phyloP scores from a whole-genome alignment of 2,797 vertebrate species.

The Crenuchus spilurus region DNA sequence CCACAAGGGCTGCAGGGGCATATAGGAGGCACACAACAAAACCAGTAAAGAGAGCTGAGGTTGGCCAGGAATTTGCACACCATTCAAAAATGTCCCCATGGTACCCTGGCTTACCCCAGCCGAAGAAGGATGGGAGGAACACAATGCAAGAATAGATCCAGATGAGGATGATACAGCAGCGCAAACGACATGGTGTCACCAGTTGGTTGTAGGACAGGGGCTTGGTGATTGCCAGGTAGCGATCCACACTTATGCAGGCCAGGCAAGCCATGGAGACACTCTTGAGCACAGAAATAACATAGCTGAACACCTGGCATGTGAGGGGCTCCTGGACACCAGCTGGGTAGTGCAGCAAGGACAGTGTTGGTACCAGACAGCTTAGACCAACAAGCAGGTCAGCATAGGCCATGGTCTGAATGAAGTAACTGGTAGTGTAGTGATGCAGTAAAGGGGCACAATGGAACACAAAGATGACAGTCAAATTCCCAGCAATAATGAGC shows the following conservation, averaged over 20 bases:
- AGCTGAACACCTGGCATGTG: constrained; percentile 96
- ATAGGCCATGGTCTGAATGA: constrained; percentile 99
- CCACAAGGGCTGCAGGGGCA: constrained; percentile 93
- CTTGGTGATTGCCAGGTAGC: constrained; percentile 96
- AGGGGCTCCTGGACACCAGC: constrained; percentile 92
- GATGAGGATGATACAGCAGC: constrained; percentile 92
- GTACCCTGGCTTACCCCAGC: constrained; percentile 99
- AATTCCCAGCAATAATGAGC: constrained; percentile 94
- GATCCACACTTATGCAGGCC: constrained; percentile 96
- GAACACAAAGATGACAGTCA: constrained; percentile 97
- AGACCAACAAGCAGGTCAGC: constrained; percentile 96
- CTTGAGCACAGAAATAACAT: constrained; percentile 97
- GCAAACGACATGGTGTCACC: constrained; percentile 94
- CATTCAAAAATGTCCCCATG: constrained; percentile 98
- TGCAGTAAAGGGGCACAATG: constrained; percentile 96
- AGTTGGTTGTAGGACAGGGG: constrained; percentile 97
- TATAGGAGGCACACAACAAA: constrained; percentile 97
- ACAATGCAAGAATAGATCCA: constrained; percentile 96
- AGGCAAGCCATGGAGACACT: constrained; percentile 98
- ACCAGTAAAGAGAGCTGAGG: constrained; percentile 94
- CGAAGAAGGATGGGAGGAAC: constrained; percentile 96
- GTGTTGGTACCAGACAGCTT: constrained; percentile 94
- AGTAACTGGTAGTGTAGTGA: constrained; percentile 98
- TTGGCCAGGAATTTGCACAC: constrained; percentile 97
- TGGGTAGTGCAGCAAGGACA: constrained; percentile 94